Evolutionary conservation across 1,140 invertebrate genomes (phyloP), one percentile per base, ranked within the genome.

Genomic region (Palaemon carinicauda): DNA sequence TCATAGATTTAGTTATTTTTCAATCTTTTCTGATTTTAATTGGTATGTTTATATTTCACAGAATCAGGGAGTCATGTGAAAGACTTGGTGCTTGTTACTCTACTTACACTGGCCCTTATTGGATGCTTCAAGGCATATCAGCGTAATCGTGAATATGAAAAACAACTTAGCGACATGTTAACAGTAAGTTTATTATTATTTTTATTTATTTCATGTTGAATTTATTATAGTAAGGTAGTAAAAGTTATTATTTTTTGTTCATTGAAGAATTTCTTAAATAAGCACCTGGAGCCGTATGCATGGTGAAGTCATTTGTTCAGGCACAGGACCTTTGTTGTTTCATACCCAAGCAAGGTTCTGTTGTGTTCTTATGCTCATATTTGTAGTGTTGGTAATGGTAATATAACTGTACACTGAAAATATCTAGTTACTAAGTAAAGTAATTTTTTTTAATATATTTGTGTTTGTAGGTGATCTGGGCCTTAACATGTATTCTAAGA

Each of bases 41-140:
- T 0, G 29, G 29, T 80, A 10, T 80, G 78, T 60, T 21, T 53
- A 31, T 14, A 53, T n/a, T 31, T 69, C 52, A 80, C 83, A 86
- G 83, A 94, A 90, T 91, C 95, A 89, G 94, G 94, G 89, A 95
- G 94, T 90, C 94, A 95, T 90, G 93, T 97, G 92, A 98, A 98
- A 92, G 97, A 99, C 92, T 93, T 97, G 87, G 94, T 97, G 86
- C 93, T 98, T 89, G 95, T 97, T 24, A 94, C 95, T 3, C 93
- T 97, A 75, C 92, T 98, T 60, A 92, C 97, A 86, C 94, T 96
- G 88, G 96, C 96, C 14, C 93, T 97, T 82, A 94, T 95, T 79
- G 96, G 96, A n/a, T 96, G 95, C 89, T 98, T 96, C 96, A 97
- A 96, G 91, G 96, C 96, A 1, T 96, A 96, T 91, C 94, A 95